phyloP scores from a whole-genome alignment of 2,888 invertebrate species.

The Cephonodes hylas region DNA sequence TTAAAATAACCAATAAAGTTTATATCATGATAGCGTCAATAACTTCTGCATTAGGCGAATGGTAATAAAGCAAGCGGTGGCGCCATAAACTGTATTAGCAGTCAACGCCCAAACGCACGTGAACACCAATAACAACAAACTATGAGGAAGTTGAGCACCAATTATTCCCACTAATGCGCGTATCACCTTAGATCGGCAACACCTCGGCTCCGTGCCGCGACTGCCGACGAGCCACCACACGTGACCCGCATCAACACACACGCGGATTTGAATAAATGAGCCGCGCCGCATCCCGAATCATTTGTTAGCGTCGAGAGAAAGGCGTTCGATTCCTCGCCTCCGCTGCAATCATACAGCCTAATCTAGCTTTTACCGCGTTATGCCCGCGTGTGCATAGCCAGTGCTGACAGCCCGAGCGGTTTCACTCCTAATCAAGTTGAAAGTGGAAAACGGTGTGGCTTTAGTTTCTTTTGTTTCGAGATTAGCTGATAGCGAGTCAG shows the following conservation, averaged over 20 bases:
- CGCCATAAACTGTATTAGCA: neutral
- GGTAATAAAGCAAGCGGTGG: neutral
- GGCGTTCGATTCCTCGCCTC: constrained; percentile 66
- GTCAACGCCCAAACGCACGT: neutral
- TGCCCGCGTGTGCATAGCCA: constrained; percentile 47
- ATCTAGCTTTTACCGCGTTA: constrained; percentile 64
- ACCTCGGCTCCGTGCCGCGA: constrained; percentile 54
- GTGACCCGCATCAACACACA: constrained; percentile 58
- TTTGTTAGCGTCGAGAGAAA: constrained; percentile 71
- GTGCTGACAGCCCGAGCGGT: constrained; percentile 30
- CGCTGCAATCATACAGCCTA: constrained; percentile 53
- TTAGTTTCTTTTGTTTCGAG: constrained; percentile 4
- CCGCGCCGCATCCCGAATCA: constrained; percentile 45
- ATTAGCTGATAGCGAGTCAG: constrained; percentile 1
- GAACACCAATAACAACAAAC: neutral
- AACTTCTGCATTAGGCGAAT: too few species aligned
- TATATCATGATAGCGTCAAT: too few species aligned
- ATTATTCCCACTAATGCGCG: constrained; percentile 34
- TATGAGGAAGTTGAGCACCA: constrained; percentile 13
- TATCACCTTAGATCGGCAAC: constrained; percentile 56
- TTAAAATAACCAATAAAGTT: too few species aligned
- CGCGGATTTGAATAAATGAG: constrained; percentile 75
- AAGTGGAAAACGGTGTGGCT: constrained; percentile 8
- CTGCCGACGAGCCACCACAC: constrained; percentile 54
- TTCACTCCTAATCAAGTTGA: constrained; percentile 14